These are phyloP conservation scores for Deroptyus accipitrinus DNA, from an alignment of 2,113 vertebrate species.

Conservation along the genomic window DNA sequence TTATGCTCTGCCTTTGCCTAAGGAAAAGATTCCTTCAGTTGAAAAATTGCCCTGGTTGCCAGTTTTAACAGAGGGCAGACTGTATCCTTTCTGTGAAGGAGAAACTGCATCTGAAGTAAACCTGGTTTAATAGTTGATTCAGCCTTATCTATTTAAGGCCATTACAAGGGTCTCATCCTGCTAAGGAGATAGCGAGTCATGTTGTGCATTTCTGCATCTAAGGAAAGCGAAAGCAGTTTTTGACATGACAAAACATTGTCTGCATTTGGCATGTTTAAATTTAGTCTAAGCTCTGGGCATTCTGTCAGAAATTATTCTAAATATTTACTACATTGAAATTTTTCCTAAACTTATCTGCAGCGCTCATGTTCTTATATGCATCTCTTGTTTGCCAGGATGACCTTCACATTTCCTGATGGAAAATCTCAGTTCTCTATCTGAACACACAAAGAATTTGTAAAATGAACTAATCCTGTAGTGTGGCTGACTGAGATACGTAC, in stretches of 20 bases:
- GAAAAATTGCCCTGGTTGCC: conserved; percentile 5
- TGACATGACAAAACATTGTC: background rate
- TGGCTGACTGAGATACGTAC: background rate
- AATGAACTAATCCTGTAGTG: background rate
- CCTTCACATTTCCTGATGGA: background rate
- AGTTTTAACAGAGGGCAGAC: background rate
- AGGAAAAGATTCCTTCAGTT: background rate
- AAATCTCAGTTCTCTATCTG: background rate
- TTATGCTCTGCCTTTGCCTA: background rate
- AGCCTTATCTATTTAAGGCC: background rate
- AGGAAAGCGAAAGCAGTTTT: background rate
- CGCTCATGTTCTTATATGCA: background rate
- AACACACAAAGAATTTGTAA: background rate
- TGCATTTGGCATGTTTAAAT: background rate
- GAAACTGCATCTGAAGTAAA: background rate
- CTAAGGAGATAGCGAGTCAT: background rate
- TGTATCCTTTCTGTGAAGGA: background rate
- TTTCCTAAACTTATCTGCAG: background rate
- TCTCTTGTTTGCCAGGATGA: background rate
- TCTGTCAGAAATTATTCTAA: background rate
- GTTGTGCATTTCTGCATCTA: background rate
- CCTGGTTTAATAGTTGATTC: background rate
- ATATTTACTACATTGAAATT: background rate
- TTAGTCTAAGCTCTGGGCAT: background rate
- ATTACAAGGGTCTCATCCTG: background rate